Evolutionary conservation across 2,113 vertebrate species (phyloP).

Genomic region (Acanthisitta chloris): DNA sequence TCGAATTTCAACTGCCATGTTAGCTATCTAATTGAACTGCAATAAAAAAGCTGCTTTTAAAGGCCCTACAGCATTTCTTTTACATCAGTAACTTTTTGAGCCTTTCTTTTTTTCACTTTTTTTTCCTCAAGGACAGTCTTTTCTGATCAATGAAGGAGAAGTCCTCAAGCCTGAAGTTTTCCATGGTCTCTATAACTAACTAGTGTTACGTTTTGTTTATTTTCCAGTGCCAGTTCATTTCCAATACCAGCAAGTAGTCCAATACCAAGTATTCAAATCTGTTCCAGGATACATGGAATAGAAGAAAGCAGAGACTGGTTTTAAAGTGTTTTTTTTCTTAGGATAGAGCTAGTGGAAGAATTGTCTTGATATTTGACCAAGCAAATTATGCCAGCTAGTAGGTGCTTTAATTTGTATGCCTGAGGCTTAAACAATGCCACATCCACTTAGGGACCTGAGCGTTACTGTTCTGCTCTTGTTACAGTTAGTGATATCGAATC

Average conservation of each 20-base stretch:
- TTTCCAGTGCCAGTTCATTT: background rate
- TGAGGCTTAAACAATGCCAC: constrained; percentile 64
- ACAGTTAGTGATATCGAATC: background rate
- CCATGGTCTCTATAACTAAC: background rate
- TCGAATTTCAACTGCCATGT: background rate
- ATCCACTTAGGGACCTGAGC: constrained; percentile 59
- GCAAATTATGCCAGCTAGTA: constrained; percentile 63
- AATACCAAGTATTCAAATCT: background rate
- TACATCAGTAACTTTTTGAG: background rate
- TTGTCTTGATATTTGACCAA: constrained; percentile 66
- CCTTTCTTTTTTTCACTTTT: background rate
- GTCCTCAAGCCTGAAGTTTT: background rate
- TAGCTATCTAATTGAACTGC: constrained; percentile 12
- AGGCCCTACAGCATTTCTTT: background rate
- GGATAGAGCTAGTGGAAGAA: constrained; percentile 58
- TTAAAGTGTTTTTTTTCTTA: background rate
- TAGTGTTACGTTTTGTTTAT: background rate
- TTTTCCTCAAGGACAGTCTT: background rate
- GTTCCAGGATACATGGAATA: background rate
- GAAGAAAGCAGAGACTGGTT: background rate
- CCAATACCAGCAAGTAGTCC: background rate
- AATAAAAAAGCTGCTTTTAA: constrained; percentile 6
- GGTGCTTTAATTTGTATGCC: constrained; percentile 69
- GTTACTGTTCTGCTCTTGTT: constrained; percentile 35
- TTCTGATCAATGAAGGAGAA: background rate